These are phyloP conservation scores for Lasioglossum baleicum DNA, from an alignment of 1,140 invertebrate genomes.

Conservation along the genomic window DNA sequence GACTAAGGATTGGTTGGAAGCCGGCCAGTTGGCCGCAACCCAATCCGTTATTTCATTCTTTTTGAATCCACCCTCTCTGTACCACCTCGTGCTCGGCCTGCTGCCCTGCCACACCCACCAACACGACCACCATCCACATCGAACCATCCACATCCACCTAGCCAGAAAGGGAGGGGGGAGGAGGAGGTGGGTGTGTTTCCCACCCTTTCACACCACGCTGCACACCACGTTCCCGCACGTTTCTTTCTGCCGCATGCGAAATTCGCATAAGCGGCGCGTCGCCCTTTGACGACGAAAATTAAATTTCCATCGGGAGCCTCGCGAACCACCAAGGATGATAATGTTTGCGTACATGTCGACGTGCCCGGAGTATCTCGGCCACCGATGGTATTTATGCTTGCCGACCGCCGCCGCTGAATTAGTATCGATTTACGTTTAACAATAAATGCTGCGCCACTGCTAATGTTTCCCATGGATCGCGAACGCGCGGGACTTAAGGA, in stretches of 20 bases:
- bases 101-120: constrained; percentile 44
- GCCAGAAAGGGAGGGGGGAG: no score
- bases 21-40: constrained; percentile 77
- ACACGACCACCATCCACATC: constrained; percentile 37
- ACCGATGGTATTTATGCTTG: constrained; percentile 8
- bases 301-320: constrained; percentile 44
- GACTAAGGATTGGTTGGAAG: constrained; percentile 78
- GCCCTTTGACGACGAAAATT: constrained; percentile 46
- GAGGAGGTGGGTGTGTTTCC: no score
- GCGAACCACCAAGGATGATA: neutral
- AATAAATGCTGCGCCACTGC: neutral
- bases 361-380: neutral
- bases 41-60: constrained; percentile 80
- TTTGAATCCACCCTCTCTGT: constrained; percentile 72
- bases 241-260: constrained; percentile 38
- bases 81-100: constrained; percentile 49
- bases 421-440: constrained; percentile 40
- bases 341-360: neutral
- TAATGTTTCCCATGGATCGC: neutral
- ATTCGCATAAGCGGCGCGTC: constrained; percentile 28
- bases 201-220: constrained; percentile 43
- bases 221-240: constrained; percentile 13
- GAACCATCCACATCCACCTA: constrained; percentile 11
- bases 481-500: neutral
- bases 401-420: constrained; percentile 1